phyloP scores from a whole-genome alignment of 2,113 vertebrate genomes.

The Gobius niger region DNA sequence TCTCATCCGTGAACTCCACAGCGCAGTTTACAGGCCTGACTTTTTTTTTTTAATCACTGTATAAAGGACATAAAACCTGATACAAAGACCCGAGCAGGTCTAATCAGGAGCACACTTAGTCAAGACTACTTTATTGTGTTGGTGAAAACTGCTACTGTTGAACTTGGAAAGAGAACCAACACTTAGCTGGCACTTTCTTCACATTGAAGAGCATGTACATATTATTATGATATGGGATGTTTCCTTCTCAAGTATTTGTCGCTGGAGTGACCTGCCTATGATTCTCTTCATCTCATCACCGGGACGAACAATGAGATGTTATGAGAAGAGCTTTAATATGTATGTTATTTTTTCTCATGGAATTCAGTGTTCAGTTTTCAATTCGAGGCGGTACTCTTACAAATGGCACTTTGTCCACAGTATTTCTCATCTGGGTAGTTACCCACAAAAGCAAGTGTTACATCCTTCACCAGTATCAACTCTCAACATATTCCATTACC shows the following conservation, averaged over 20 bases:
- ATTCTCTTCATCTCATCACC: slow-evolving; percentile 33
- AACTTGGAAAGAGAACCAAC: slow-evolving; percentile 31
- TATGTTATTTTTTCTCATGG: slow-evolving; percentile 30
- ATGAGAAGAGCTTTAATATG: slow-evolving; percentile 23
- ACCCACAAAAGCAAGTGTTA: neutral
- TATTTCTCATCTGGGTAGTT: neutral
- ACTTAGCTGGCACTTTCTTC: slow-evolving; percentile 56
- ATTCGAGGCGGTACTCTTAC: neutral
- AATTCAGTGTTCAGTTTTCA: slow-evolving; percentile 19
- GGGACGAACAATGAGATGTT: slow-evolving; percentile 30
- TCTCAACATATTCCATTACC: neutral
- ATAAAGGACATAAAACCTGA: slow-evolving; percentile 31
- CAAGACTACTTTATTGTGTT: slow-evolving; percentile 21
- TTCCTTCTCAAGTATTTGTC: slow-evolving; percentile 47
- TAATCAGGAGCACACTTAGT: slow-evolving; percentile 21
- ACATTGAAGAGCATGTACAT: slow-evolving; percentile 76
- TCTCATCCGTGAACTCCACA: slow-evolving; percentile 11
- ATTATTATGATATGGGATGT: slow-evolving; percentile 49
- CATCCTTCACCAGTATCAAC: neutral
- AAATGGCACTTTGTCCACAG: neutral
- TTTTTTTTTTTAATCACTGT: slow-evolving; percentile 9
- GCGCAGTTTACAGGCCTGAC: slow-evolving; percentile 13
- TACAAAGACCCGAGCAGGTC: slow-evolving; percentile 1
- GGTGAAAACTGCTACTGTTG: slow-evolving; percentile 33
- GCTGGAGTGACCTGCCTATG: slow-evolving; percentile 35